Evolutionary conservation across 2,113 vertebrate genomes (phyloP), one percentile per base, ranked within the genome.

Genomic region (Dryoscopus gambensis): DNA sequence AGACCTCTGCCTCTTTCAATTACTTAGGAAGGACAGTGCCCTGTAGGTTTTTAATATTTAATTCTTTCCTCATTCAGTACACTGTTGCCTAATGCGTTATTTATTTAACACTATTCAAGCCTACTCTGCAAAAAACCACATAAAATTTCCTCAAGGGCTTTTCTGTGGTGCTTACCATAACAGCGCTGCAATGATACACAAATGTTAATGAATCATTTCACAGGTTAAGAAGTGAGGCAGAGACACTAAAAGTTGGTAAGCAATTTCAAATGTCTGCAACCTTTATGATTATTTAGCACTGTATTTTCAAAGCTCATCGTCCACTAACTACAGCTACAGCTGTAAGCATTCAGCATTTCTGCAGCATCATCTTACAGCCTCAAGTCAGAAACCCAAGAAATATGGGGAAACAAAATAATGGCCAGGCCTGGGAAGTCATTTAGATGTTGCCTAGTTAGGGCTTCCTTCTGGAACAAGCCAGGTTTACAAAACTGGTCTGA

Each of bases 91-190:
- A 84, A 86, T 86, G 65, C 0, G 9, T 93, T 95, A 89, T 92
- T 96, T 78, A 86, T 74, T 8, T 59, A 87, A 56, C 17, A 16
- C 19, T 44, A 46, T 90, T 88, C 71, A 84, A 84, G 37, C 22
- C 68, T 74, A 15, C 46, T 78, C 63, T 86, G 77, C 73, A 81
- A 70, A 88, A 71, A 65, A 20, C 1, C 77, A 85, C 75, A 37
- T 31, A 74, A 77, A 80, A 88, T 92, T 81, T 93, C 71, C 71
- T 96, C 82, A 84, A 95, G 87, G 82, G 47, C 47, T 93, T 90
- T 93, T 84, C 59, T 93, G 47, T 73, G 39, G 23, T 83, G 63
- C 55, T 93, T 77, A 56, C 76, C 27, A 60, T 74, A 88, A 88
- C 40, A 78, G 39, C 12, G 13, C 76, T 73, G 39, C 59, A 87